phyloP scores from a whole-genome alignment of 2,113 vertebrate genomes.

The Sarotherodon lohbergeri region DNA sequence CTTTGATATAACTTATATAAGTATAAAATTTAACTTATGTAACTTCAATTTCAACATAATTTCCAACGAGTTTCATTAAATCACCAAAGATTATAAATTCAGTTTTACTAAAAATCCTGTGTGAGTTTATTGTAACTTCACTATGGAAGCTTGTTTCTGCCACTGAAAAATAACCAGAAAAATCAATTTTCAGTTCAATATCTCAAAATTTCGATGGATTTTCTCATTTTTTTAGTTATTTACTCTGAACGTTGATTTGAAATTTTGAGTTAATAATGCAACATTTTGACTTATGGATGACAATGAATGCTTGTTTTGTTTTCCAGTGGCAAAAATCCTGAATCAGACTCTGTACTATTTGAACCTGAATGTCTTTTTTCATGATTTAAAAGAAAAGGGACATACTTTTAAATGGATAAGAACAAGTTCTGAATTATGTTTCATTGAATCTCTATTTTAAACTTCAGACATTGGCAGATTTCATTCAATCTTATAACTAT shows the following conservation, averaged over 20 bases:
- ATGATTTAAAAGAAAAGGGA: neutral
- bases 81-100: neutral
- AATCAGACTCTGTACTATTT: neutral
- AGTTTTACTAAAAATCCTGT: neutral
- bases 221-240: neutral
- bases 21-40: neutral
- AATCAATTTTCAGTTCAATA: neutral
- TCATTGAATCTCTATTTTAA: neutral
- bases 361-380: neutral
- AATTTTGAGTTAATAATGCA: neutral
- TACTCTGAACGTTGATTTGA: neutral
- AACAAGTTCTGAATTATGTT: neutral
- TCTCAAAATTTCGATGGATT: neutral
- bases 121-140: neutral
- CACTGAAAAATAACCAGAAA: neutral
- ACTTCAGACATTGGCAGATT: neutral
- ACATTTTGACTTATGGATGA: neutral
- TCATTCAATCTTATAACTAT: neutral
- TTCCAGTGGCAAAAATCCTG: neutral
- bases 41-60: neutral
- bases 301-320: neutral
- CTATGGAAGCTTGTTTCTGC: neutral
- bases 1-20: neutral
- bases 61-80: neutral
- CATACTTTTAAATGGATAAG: neutral